Evolutionary conservation across 2,113 vertebrate genomes (phyloP), one percentile per base, ranked within the genome.

Genomic region (Cyanoliseus patagonus): DNA sequence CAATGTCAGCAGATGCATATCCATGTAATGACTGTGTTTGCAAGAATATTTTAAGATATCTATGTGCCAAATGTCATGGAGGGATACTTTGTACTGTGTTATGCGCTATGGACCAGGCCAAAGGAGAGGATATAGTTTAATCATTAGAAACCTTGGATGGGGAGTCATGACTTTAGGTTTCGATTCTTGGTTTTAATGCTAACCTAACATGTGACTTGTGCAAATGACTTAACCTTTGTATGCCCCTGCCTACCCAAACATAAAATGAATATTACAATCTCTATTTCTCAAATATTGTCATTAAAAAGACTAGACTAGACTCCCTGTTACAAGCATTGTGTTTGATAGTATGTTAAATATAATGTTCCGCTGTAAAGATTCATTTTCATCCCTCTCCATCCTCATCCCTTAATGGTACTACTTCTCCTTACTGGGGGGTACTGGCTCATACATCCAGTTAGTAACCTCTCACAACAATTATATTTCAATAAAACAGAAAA

Each of bases 111-210:
- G 33, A 67, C 23, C 31, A 73, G 92, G 83, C 81, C 86, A 91
- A 96, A 93, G 94, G 94, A 92, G 77, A 93, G 57, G 81, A 64
- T 84, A 61, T 27, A 80, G 95, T 92, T 96, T 94, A 94, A 93
- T 96, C 80, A 94, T 96, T 97, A 96, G 86, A 94, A 93, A 89
- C 83, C 81, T 84, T 63, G 92, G 67, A 81, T 66, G 57, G 67
- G 52, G 87, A 96, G 62, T 73, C 86, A 88, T 77, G 93, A 57
- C 85, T 91, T 90, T 86, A 90, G 81, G 81, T 94, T 97, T 96
- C 94, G 95, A 81, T 92, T 96, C 94, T 88, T 90, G 69, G 55
- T 91, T 84, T 91, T 86, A 92, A 91, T 64, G 86, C 88, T 94
- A 84, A 91, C 82, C 79, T 96, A 86, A 57, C 92, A 92, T 79